Percentiles rank a stretch among this genome's conserved stretches.
These are phyloP conservation scores for Zosterops hypoxanthus DNA, from an alignment of 2,113 vertebrate genomes.

Conservation along the genomic window DNA sequence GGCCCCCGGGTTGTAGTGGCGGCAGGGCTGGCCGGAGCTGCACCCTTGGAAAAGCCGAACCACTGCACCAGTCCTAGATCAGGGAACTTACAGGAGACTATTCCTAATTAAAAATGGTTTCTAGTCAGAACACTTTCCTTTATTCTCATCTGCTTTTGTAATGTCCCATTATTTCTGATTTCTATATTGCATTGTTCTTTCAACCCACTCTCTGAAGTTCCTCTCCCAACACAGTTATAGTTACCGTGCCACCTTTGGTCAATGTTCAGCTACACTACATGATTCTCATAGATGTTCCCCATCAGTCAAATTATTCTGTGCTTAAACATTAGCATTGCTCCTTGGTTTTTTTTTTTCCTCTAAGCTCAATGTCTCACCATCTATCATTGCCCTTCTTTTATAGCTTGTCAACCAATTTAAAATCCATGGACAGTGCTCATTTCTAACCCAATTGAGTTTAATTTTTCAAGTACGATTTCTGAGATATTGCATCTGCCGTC, in stretches of 20 bases:
- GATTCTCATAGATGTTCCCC: neutral
- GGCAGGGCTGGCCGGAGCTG: too few relatives aligned
- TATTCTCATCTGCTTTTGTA: neutral
- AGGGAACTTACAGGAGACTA: neutral
- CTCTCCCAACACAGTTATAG: neutral
- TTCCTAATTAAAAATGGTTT: neutral
- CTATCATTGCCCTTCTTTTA: neutral
- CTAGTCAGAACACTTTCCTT: neutral
- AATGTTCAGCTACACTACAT: neutral
- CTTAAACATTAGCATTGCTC: neutral
- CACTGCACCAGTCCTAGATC: too few relatives aligned
- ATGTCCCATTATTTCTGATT: neutral
- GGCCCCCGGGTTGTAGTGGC: too few relatives aligned
- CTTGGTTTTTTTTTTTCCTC: neutral
- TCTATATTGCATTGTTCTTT: neutral
- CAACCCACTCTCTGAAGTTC: neutral
- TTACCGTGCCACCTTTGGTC: neutral
- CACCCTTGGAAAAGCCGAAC: too few relatives aligned
- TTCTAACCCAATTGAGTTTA: neutral
- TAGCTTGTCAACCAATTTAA: constrained; percentile 1
- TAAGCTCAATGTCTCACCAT: neutral
- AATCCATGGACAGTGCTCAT: neutral
- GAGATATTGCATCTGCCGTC: neutral
- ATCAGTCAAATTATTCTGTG: neutral
- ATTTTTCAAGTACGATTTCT: neutral